Percentiles rank a stretch among this genome's conserved stretches.
phyloP scores from a whole-genome alignment of 2,113 vertebrate genomes.

The Callaeas wilsoni region DNA sequence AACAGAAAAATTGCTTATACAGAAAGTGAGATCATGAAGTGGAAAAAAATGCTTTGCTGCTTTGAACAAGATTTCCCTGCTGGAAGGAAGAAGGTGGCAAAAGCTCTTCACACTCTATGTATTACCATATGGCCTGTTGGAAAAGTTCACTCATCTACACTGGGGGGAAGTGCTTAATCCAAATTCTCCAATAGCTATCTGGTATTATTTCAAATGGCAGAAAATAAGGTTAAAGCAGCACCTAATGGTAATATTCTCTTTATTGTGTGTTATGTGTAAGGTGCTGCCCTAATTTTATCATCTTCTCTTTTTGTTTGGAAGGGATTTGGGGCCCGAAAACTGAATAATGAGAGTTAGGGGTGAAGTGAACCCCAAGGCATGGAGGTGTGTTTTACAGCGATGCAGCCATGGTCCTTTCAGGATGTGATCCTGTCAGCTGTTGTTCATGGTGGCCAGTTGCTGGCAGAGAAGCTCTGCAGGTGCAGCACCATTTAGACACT shows the following conservation, averaged over 20 bases:
- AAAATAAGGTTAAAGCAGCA: neutral
- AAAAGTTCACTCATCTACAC: neutral
- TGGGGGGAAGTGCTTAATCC: neutral
- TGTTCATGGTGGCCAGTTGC: neutral
- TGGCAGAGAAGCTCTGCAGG: constrained; percentile 1
- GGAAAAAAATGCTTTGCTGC: constrained; percentile 4
- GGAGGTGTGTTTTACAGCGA: neutral
- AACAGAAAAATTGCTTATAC: constrained; percentile 19
- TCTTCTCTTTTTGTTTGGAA: neutral
- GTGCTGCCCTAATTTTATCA: neutral
- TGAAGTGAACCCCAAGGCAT: neutral
- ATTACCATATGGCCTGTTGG: neutral
- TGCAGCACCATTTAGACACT: constrained; percentile 1
- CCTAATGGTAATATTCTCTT: neutral
- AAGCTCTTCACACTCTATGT: neutral
- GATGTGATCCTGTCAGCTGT: neutral
- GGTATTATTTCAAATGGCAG: neutral
- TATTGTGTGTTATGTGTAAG: neutral
- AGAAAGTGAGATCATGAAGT: constrained; percentile 12
- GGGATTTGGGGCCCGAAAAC: neutral
- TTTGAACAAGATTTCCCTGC: neutral
- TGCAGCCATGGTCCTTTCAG: neutral
- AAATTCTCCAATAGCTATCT: neutral
- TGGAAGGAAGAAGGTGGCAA: neutral
- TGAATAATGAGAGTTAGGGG: neutral